These are phyloP conservation scores for Orius insidiosus DNA, from an alignment of 1,140 invertebrate genomes.

Conservation along the genomic window DNA sequence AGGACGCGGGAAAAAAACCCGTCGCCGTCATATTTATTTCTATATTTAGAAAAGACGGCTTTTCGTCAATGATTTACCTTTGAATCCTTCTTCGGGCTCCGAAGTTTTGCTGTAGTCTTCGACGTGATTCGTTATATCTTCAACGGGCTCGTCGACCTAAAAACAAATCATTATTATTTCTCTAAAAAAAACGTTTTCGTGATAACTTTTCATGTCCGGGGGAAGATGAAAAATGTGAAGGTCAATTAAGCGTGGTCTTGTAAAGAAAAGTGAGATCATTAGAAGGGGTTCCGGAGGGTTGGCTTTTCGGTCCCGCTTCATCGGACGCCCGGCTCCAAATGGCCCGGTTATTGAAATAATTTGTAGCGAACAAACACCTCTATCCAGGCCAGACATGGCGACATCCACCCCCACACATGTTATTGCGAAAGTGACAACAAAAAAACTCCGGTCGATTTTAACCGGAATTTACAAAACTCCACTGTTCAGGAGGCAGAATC, in stretches of 20 bases:
- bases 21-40: too few relatives aligned
- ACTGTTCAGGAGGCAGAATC: too few relatives aligned
- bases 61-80: conserved; percentile 14
- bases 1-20: neutral
- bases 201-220: too few relatives aligned
- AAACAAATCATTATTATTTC: conserved; percentile 2
- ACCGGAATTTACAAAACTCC: too few relatives aligned
- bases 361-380: conserved; percentile 8
- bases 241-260: conserved; percentile 3
- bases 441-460: too few relatives aligned
- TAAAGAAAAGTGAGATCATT: conserved; percentile 3
- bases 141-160: conserved; percentile 17
- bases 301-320: conserved; percentile 6
- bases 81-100: conserved; percentile 17
- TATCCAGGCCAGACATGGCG: too few relatives aligned
- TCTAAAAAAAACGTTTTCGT: too few relatives aligned
- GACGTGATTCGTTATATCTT: conserved; percentile 9
- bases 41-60: neutral
- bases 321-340: conserved; percentile 3
- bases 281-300: conserved; percentile 7
- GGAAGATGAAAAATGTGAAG: conserved; percentile 6
- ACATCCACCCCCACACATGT: too few relatives aligned
- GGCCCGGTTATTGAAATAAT: conserved; percentile 12
- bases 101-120: conserved; percentile 7
- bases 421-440: too few relatives aligned